Percentiles rank a stretch among this genome's conserved stretches.
These are phyloP conservation scores for Thyatira batis DNA, from an alignment of 2,888 invertebrate genomes.

Conservation along the genomic window DNA sequence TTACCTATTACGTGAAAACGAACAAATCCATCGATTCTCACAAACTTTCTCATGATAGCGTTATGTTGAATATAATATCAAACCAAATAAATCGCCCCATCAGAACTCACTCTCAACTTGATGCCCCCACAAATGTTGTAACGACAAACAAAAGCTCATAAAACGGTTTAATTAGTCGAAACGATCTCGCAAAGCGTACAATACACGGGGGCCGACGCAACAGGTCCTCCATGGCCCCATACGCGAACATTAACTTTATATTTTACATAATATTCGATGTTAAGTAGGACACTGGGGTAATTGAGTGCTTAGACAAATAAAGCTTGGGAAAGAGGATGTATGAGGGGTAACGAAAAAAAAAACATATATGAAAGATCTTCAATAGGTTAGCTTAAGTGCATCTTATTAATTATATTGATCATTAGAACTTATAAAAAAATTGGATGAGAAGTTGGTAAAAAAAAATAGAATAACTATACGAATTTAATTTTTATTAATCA, in stretches of 20 bases:
- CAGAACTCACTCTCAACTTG: constrained; percentile 20
- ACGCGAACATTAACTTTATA: constrained; percentile 27
- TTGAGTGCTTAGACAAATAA: neutral
- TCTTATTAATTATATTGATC: too few relatives aligned
- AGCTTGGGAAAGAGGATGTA: too few relatives aligned
- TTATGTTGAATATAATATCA: neutral
- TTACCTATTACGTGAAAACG: too few relatives aligned
- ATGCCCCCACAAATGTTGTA: constrained; percentile 25
- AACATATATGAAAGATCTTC: too few relatives aligned
- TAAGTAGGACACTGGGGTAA: constrained; percentile 20
- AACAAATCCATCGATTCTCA: too few relatives aligned
- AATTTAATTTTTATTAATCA: too few relatives aligned
- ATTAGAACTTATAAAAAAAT: too few relatives aligned
- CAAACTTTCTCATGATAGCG: too few relatives aligned
- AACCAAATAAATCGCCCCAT: constrained; percentile 13
- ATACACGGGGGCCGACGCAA: constrained; percentile 29
- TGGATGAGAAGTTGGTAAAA: too few relatives aligned
- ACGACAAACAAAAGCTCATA: constrained; percentile 48
- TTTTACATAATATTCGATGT: constrained; percentile 18
- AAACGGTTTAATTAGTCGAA: constrained; percentile 51
- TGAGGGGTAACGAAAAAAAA: too few relatives aligned
- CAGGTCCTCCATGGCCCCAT: constrained; percentile 33
- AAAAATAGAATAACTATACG: too few relatives aligned
- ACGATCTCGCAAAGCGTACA: constrained; percentile 36
- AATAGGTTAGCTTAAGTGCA: too few relatives aligned